Evolutionary conservation across 2,113 vertebrate genomes (phyloP).

Genomic region (Plotosus lineatus): DNA sequence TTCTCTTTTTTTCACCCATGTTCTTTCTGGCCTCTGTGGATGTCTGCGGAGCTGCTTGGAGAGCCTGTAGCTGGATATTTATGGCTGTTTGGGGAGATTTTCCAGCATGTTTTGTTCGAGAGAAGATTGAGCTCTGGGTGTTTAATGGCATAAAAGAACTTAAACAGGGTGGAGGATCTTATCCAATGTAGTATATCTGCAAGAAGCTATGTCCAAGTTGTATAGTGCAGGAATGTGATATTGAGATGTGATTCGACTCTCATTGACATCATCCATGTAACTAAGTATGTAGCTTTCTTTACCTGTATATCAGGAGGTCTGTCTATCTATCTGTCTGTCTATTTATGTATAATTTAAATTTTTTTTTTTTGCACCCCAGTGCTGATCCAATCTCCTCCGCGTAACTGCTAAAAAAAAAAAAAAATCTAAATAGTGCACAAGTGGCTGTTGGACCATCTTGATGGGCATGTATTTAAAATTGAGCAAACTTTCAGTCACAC

Average conservation of each 20-base stretch:
- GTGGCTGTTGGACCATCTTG: no score
- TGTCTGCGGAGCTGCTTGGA: background rate
- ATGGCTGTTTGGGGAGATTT: background rate
- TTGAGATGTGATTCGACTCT: background rate
- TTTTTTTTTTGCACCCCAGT: no score
- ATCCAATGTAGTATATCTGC: no score
- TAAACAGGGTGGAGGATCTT: background rate
- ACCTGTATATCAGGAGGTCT: background rate
- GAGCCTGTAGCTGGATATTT: background rate
- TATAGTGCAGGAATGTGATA: background rate
- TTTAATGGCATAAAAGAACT: background rate
- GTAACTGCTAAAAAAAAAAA: no score
- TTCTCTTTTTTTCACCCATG: background rate
- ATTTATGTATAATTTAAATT: no score
- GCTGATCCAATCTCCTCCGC: no score
- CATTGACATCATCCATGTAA: background rate
- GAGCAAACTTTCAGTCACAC: no score
- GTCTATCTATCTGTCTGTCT: no score
- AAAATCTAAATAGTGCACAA: no score
- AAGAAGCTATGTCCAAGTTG: no score
- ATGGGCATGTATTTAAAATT: no score
- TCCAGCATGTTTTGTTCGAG: conserved; percentile 13
- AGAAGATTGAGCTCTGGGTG: background rate
- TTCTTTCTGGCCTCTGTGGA: background rate
- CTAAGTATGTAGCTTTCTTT: background rate